Base-by-base conservation (phyloP, 2,113 vertebrate genomes). In the Marcusenius ussheri region DNA sequence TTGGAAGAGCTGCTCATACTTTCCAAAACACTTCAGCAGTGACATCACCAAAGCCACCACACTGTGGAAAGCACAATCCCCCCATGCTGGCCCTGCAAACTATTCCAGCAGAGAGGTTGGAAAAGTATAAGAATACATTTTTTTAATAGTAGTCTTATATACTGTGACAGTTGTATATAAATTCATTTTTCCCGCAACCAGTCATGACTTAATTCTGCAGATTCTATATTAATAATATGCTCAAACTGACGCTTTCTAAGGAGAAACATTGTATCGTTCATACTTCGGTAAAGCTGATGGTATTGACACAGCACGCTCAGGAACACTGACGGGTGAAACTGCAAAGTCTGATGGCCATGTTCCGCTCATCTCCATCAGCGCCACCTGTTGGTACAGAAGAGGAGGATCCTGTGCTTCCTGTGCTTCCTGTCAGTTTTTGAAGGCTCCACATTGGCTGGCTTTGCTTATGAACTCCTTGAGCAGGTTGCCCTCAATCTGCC, bases 401-500 rank as follows among this genome's bases (percentile, higher is more conserved):
- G 58, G n/a, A 27, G n/a, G 2, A 27, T 66, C 58, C 58, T 3
- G 9, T 10, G n/a, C n/a, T 66, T 66, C 58, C 58, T 3, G 9
- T 10, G n/a, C n/a, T 66, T 4, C 9, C 9, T 27, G 39, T 99
- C 96, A 99, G 96, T 99, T 98, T 94, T 97, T 99, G 94, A 99
- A 99, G 92, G 98, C 98, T 94, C 98, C 98, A 42, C 97, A 98
- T 96, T 96, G 97, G 95, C 98, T 98, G 94, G 98, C 98, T 94
- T 97, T 97, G 95, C 97, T 95, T 94, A 99, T 97, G 94, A 99
- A 98, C 90, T 98, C 98, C 95, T 99, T 99, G 80, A 99, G 97
- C 94, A 99, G 95, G 91, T 97, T 95, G 87, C 98, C 98, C 42
- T 99, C 98, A 89, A 98, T 96, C 93, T 98, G 97, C 98, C 97